phyloP scores from a whole-genome alignment of 2,888 invertebrate species.

The Podotricha telesiphe region DNA sequence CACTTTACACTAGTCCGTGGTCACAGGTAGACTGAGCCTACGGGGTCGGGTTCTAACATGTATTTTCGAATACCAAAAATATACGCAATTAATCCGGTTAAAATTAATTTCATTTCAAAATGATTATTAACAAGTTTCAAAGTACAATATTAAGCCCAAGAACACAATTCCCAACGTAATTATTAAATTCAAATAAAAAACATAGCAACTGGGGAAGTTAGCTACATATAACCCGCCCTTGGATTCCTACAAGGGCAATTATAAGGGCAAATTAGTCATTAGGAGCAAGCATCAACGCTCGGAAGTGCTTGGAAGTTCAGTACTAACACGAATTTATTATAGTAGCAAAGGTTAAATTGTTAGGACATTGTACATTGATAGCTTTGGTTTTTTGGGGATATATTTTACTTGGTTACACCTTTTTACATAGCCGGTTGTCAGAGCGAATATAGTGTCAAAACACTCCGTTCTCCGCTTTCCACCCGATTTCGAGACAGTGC shows the following conservation, averaged over 20 bases:
- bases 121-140: neutral
- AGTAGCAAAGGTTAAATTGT: conserved; percentile 1
- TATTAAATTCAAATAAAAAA: conserved; percentile 21
- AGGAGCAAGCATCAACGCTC: conserved; percentile 47
- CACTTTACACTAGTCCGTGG: too few relatives aligned
- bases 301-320: conserved; percentile 48
- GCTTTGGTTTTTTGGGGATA: neutral
- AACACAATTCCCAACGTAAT: neutral
- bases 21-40: too few relatives aligned
- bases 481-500: too few relatives aligned
- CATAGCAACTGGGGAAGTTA: conserved; percentile 33
- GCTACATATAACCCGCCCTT: conserved; percentile 47
- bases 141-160: neutral
- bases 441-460: too few relatives aligned
- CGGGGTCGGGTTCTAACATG: too few relatives aligned
- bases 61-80: too few relatives aligned
- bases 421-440: too few relatives aligned
- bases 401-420: too few relatives aligned
- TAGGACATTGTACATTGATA: conserved; percentile 35
- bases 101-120: too few relatives aligned
- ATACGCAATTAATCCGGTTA: too few relatives aligned
- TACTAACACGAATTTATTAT: conserved; percentile 42
- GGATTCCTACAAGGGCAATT: conserved; percentile 54
- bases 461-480: too few relatives aligned
- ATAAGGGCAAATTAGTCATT: conserved; percentile 54